Percentiles rank a stretch among this genome's conserved stretches.
phyloP scores from a whole-genome alignment of 2,888 invertebrate genomes.

The Cheilosia scutellata region DNA sequence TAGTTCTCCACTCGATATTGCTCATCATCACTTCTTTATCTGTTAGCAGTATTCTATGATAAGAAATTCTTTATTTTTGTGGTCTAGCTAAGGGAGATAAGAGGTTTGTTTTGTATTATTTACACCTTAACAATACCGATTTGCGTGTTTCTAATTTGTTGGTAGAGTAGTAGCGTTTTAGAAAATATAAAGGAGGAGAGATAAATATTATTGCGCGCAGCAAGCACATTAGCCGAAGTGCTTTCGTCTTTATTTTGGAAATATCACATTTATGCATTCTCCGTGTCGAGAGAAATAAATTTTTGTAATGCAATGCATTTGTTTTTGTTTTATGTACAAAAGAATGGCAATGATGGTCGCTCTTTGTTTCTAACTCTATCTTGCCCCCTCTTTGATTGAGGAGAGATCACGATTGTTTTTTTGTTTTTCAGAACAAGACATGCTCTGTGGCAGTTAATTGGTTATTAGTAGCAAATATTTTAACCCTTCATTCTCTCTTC shows the following conservation, averaged over 20 bases:
- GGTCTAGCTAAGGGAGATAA: constrained; percentile 11
- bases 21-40: background rate
- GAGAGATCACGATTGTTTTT: constrained; percentile 13
- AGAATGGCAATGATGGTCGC: constrained; percentile 75
- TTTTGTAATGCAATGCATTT: constrained; percentile 69
- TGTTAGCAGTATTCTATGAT: background rate
- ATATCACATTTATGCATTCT: constrained; percentile 75
- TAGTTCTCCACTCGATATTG: background rate
- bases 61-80: constrained; percentile 16
- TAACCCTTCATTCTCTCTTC: constrained; percentile 32
- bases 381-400: constrained; percentile 6
- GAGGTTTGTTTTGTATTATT: constrained; percentile 18
- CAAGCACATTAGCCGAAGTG: constrained; percentile 73
- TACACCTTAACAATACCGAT: constrained; percentile 43
- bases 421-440: constrained; percentile 64
- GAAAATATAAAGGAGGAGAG: constrained; percentile 37
- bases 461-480: constrained; percentile 66
- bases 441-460: constrained; percentile 72
- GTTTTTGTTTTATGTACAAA: constrained; percentile 68
- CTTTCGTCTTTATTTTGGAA: constrained; percentile 54
- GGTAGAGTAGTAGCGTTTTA: constrained; percentile 31
- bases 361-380: constrained; percentile 44
- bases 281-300: constrained; percentile 54
- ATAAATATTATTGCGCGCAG: constrained; percentile 57
- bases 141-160: constrained; percentile 22